Evolutionary conservation across 2,113 vertebrate species (phyloP).

Genomic region (Pteropus alecto): DNA sequence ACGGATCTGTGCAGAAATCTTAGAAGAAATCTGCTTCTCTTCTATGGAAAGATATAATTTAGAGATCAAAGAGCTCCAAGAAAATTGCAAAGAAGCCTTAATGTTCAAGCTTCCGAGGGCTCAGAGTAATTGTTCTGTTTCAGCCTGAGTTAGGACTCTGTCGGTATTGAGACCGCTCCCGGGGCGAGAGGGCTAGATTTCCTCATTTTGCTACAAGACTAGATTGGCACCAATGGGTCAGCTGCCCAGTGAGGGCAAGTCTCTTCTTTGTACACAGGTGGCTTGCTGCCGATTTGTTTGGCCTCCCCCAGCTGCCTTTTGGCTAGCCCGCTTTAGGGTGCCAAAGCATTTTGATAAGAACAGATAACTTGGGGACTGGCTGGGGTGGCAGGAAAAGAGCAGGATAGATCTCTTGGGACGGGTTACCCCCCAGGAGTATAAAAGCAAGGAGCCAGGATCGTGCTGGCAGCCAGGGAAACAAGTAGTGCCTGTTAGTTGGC

Average conservation of each 20-base stretch:
- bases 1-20: background rate
- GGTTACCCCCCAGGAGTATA: background rate
- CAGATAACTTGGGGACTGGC: slow-evolving; percentile 8
- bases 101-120: slow-evolving; percentile 7
- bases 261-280: background rate
- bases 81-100: slow-evolving; percentile 56
- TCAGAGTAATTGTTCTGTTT: background rate
- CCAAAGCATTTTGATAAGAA: slow-evolving; percentile 26
- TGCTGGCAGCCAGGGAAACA: slow-evolving; percentile 53
- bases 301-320: background rate
- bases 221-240: background rate
- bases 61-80: slow-evolving; percentile 56
- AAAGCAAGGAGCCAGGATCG: slow-evolving; percentile 55
- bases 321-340: background rate
- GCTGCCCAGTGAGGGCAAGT: background rate
- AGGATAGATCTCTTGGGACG: slow-evolving; percentile 37
- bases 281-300: background rate
- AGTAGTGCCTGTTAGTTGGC: slow-evolving; percentile 65
- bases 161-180: background rate
- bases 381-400: slow-evolving; percentile 58
- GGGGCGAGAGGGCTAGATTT: background rate
- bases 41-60: slow-evolving; percentile 34
- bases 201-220: background rate
- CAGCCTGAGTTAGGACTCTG: background rate
- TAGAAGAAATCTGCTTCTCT: background rate